phyloP scores from a whole-genome alignment of 2,797 vertebrate genomes.

The Hyperoplus immaculatus region DNA sequence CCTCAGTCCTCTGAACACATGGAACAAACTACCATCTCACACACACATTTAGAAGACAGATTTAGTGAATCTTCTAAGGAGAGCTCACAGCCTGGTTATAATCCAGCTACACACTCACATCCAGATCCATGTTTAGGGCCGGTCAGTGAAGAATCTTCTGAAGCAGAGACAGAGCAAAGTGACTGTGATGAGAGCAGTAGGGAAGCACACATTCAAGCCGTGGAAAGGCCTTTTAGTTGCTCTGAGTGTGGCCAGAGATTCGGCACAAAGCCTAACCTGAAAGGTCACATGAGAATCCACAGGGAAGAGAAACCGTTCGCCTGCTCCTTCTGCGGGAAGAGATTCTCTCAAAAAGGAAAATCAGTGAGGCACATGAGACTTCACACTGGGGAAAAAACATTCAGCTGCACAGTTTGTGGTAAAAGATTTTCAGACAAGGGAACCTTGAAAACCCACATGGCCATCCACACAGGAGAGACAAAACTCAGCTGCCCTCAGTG shows the following conservation, averaged over 20 bases:
- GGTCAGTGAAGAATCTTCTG: too few relatives aligned
- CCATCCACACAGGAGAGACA: too few relatives aligned
- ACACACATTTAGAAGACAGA: too few relatives aligned
- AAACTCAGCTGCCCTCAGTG: neutral
- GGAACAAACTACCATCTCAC: too few relatives aligned
- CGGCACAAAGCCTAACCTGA: neutral
- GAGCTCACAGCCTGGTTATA: too few relatives aligned
- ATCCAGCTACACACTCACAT: too few relatives aligned
- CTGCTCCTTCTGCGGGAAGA: neutral
- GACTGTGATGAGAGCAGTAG: too few relatives aligned
- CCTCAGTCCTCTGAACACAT: too few relatives aligned
- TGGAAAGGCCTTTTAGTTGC: neutral
- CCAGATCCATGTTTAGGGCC: too few relatives aligned
- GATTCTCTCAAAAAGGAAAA: neutral
- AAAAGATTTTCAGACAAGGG: neutral
- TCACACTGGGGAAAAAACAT: slow-evolving; percentile 2
- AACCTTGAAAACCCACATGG: neutral
- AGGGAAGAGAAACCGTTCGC: neutral
- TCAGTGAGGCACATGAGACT: neutral
- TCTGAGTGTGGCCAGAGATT: slow-evolving; percentile 8
- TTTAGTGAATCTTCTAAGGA: too few relatives aligned
- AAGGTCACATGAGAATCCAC: neutral
- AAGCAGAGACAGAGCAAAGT: too few relatives aligned
- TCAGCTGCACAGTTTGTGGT: neutral
- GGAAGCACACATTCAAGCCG: neutral